Evolutionary conservation across 1,140 invertebrate genomes (phyloP).

Genomic region (Drosophila kikkawai): DNA sequence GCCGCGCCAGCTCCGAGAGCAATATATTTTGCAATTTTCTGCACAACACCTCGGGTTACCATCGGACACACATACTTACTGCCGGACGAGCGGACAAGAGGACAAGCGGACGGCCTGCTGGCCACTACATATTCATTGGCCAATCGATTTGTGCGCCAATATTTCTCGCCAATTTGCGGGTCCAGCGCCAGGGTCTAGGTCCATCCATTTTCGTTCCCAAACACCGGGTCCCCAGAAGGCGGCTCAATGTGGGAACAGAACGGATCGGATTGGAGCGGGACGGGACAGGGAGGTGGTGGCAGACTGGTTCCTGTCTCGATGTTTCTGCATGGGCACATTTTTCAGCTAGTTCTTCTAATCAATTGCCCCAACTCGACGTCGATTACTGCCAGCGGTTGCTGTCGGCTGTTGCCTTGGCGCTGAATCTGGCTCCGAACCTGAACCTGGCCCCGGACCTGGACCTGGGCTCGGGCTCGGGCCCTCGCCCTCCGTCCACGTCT

Average conservation of each 20-base stretch:
- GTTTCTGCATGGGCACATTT: slow-evolving; percentile 49
- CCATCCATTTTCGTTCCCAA: slow-evolving; percentile 41
- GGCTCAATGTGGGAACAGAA: slow-evolving; percentile 15
- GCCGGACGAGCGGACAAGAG: neutral
- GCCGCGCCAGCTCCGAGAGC: slow-evolving; percentile 49
- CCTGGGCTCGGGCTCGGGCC: neutral
- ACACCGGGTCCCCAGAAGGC: slow-evolving; percentile 2
- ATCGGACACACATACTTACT: slow-evolving; percentile 50
- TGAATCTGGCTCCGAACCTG: slow-evolving; percentile 19
- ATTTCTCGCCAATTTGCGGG: slow-evolving; percentile 65
- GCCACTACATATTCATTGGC: slow-evolving; percentile 78
- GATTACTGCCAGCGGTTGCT: slow-evolving; percentile 57
- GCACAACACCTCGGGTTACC: slow-evolving; percentile 70
- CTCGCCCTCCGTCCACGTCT: neutral
- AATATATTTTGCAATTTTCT: slow-evolving; percentile 75
- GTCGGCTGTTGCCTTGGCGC: slow-evolving; percentile 18
- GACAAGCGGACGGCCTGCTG: slow-evolving; percentile 4
- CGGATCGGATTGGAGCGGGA: slow-evolving; percentile 16
- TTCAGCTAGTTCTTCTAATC: slow-evolving; percentile 68
- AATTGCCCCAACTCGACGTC: slow-evolving; percentile 66
- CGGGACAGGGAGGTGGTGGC: neutral
- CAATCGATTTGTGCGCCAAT: slow-evolving; percentile 76
- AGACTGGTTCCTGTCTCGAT: slow-evolving; percentile 39
- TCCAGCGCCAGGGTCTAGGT: slow-evolving; percentile 48
- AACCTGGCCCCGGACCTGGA: slow-evolving; percentile 10